These are phyloP conservation scores for Sebastes steindachneri DNA, from an alignment of 2,797 vertebrate genomes.

Conservation along the genomic window DNA sequence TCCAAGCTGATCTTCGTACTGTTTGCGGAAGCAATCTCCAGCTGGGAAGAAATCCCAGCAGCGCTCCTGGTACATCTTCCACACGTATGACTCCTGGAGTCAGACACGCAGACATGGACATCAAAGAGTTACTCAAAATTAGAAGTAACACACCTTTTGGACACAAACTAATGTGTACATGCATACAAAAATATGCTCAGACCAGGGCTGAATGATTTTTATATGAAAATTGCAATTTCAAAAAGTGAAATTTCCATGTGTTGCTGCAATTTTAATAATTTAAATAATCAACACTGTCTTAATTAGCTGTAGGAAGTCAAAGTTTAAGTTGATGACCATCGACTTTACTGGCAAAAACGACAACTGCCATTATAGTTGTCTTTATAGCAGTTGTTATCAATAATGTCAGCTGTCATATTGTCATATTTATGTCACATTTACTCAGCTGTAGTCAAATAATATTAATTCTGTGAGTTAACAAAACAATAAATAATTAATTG, in stretches of 20 bases:
- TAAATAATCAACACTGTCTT: not conserved
- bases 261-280: not conserved
- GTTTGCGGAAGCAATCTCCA: conserved; percentile 98
- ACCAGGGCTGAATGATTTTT: not conserved
- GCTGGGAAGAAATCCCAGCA: conserved; percentile 99
- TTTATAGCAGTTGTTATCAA: not conserved
- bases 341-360: not conserved
- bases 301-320: not conserved
- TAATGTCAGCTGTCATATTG: not conserved
- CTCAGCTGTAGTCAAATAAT: not conserved
- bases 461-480: not conserved
- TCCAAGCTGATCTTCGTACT: conserved; percentile 96
- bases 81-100: conserved; percentile 96
- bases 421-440: not conserved
- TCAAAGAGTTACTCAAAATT: not conserved
- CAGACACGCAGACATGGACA: conserved; percentile 10
- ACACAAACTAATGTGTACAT: not conserved
- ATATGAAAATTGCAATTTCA: not conserved
- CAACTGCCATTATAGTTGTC: not conserved
- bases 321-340: not conserved
- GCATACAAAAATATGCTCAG: not conserved
- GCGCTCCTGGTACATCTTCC: conserved; percentile 99
- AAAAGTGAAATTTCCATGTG: not conserved
- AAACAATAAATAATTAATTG: not conserved
- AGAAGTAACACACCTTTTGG: not conserved